These are phyloP conservation scores for Machimus atricapillus DNA, from an alignment of 2,888 invertebrate genomes.

Conservation along the genomic window DNA sequence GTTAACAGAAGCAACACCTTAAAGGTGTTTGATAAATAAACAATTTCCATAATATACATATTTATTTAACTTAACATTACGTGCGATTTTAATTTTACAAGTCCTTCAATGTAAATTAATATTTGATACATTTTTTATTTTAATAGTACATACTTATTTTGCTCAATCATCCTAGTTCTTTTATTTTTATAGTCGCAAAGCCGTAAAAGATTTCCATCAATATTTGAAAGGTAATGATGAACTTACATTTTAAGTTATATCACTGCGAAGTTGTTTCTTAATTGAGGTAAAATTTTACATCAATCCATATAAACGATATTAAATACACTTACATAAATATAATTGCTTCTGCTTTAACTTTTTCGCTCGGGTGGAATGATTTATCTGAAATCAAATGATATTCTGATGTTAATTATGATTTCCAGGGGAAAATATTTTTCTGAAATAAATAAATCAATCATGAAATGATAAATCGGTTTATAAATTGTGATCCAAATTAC, in stretches of 20 bases:
- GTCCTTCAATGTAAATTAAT: too few relatives aligned
- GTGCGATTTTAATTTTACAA: too few relatives aligned
- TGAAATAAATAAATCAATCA: background rate
- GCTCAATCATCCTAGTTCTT: too few relatives aligned
- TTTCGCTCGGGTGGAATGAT: background rate
- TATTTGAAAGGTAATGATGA: too few relatives aligned
- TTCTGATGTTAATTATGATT: background rate
- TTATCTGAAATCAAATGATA: background rate
- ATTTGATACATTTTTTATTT: too few relatives aligned
- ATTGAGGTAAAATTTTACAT: background rate
- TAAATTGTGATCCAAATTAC: background rate
- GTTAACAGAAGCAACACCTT: background rate
- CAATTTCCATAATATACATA: background rate
- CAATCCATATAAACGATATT: background rate
- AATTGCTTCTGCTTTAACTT: background rate
- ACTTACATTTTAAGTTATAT: too few relatives aligned
- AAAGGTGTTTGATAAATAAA: background rate
- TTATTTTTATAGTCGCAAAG: too few relatives aligned
- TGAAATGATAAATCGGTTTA: background rate
- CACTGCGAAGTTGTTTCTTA: too few relatives aligned
- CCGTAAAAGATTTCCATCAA: too few relatives aligned
- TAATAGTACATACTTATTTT: too few relatives aligned
- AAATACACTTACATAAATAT: background rate
- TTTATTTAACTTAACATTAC: too few relatives aligned
- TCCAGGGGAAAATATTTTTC: background rate